Conservation (phyloP, 1,140 invertebrate genomes). For the Dendrolimus punctatus region DNA sequence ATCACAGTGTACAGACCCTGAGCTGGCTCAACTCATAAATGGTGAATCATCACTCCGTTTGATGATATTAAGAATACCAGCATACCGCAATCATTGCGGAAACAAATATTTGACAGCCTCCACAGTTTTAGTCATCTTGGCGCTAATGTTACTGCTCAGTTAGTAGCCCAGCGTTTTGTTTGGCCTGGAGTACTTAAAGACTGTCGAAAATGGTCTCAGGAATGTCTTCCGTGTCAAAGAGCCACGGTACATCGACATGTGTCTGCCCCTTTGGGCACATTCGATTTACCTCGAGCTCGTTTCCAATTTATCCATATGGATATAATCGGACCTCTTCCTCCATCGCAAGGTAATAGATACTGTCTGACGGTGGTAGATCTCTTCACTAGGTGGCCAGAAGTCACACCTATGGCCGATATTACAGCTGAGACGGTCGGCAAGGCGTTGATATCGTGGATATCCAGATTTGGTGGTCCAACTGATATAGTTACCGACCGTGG, state of each 20-base stretch:
- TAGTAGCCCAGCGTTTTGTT: neutral
- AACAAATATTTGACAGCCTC: no score
- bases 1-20: no score
- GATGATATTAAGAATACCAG: no score
- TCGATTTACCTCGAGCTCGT: constrained; percentile 1
- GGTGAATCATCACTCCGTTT: no score
- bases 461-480: constrained; percentile 27
- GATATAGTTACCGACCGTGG: constrained; percentile 40
- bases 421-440: constrained; percentile 29
- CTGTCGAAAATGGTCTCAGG: neutral
- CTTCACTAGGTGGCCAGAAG: constrained; percentile 64
- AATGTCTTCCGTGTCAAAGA: constrained; percentile 2
- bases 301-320: constrained; percentile 9
- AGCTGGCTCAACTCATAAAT: no score
- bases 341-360: constrained; percentile 34
- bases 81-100: no score
- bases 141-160: no score
- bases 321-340: constrained; percentile 7
- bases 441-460: constrained; percentile 28
- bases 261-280: constrained; percentile 7
- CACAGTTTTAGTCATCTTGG: no score
- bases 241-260: constrained; percentile 9
- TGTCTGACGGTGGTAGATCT: constrained; percentile 59
- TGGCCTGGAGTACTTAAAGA: neutral
- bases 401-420: constrained; percentile 48